These are phyloP conservation scores for Arge pagana DNA, from an alignment of 2,888 invertebrate species.

Conservation along the genomic window DNA sequence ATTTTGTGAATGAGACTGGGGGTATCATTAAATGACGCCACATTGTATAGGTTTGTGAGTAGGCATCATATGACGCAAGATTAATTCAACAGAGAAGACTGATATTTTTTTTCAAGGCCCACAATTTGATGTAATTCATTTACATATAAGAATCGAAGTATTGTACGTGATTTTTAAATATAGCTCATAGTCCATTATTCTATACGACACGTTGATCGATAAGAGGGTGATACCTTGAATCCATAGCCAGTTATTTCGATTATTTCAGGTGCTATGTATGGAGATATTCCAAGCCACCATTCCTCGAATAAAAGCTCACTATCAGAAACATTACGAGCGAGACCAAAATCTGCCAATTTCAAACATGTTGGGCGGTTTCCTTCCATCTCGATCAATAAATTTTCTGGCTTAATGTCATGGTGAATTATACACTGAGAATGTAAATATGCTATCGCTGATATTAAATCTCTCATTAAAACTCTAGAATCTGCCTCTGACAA, in stretches of 20 bases:
- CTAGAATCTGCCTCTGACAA: conserved; percentile 94
- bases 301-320: conserved; percentile 86
- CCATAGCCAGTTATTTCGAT: conserved; percentile 93
- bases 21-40: too few relatives aligned
- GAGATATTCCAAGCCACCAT: conserved; percentile 99
- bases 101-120: too few relatives aligned
- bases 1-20: too few relatives aligned
- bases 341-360: conserved; percentile 96
- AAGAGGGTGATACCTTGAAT: conserved; percentile 69
- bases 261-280: conserved; percentile 98
- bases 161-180: too few relatives aligned
- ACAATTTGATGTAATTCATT: too few relatives aligned
- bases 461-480: conserved; percentile 88
- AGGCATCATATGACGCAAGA: too few relatives aligned
- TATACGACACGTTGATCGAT: background rate
- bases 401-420: conserved; percentile 98
- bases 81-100: too few relatives aligned
- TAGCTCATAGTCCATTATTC: conserved; percentile 2
- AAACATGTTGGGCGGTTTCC: conserved; percentile 74
- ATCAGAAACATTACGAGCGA: conserved; percentile 93
- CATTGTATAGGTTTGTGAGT: too few relatives aligned
- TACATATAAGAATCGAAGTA: too few relatives aligned
- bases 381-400: conserved; percentile 85
- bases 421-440: conserved; percentile 95
- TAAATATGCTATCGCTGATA: conserved; percentile 90